phyloP scores from a whole-genome alignment of 1,140 invertebrate genomes.

The Bombus ignitus region DNA sequence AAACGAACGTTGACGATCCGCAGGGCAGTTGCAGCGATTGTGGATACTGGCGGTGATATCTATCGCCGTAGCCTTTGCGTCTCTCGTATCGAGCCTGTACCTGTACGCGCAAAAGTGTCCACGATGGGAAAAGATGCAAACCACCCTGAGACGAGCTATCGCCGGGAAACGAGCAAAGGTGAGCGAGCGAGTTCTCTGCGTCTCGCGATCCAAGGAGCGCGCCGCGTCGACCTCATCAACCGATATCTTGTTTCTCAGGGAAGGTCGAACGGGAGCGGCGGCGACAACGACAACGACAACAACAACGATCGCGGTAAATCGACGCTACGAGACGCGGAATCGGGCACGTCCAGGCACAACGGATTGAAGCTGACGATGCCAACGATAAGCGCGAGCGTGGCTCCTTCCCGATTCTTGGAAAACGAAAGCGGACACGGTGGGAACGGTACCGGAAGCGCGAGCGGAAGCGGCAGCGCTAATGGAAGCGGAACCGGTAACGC shows the following conservation, averaged over 20 bases:
- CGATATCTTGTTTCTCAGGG: not conserved
- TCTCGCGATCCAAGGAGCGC: no score
- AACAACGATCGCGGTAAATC: constrained; percentile 60
- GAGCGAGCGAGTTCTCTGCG: not conserved
- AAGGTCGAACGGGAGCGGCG: not conserved
- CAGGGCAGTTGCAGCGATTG: constrained; percentile 69
- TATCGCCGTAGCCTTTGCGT: constrained; percentile 64
- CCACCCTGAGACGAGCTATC: constrained; percentile 61
- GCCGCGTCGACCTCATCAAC: no score
- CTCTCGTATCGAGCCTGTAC: constrained; percentile 58
- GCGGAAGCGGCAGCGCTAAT: constrained; percentile 71
- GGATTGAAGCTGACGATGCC: constrained; percentile 76
- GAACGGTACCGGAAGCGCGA: constrained; percentile 32
- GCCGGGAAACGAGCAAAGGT: constrained; percentile 71
- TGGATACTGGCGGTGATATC: constrained; percentile 63
- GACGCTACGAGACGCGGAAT: constrained; percentile 72
- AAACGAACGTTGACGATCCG: no score
- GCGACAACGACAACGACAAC: not conserved
- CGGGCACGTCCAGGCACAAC: constrained; percentile 55
- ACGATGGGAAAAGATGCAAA: constrained; percentile 66
- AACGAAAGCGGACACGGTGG: not conserved
- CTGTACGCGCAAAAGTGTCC: constrained; percentile 61
- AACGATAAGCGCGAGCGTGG: constrained; percentile 76
- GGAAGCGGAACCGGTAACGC: constrained; percentile 78
- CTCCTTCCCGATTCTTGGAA: constrained; percentile 36